Conservation (phyloP, 2,797 vertebrate genomes). For the Alfaro cultratus region DNA sequence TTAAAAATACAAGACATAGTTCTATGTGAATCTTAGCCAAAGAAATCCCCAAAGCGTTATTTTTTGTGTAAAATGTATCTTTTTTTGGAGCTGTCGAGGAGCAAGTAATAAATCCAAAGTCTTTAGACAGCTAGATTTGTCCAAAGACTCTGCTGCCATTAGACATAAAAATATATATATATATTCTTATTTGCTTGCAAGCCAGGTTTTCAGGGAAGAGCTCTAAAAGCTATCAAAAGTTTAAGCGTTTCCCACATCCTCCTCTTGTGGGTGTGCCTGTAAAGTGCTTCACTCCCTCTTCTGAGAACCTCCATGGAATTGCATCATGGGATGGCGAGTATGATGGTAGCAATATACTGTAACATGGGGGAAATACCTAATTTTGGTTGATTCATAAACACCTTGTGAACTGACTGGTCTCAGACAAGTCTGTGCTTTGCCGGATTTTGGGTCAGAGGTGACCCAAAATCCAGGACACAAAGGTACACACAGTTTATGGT, state of each 20-base stretch:
- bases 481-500: slow-evolving; percentile 44
- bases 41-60: slow-evolving; percentile 11
- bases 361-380: slow-evolving; percentile 76
- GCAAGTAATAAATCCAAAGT: slow-evolving; percentile 34
- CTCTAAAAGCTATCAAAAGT: slow-evolving; percentile 72
- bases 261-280: slow-evolving; percentile 73
- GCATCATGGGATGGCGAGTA: slow-evolving; percentile 71
- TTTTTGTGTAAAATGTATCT: background rate
- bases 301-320: slow-evolving; percentile 69
- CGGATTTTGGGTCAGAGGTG: slow-evolving; percentile 41
- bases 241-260: slow-evolving; percentile 70
- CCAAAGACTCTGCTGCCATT: slow-evolving; percentile 8
- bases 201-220: slow-evolving; percentile 52
- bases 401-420: slow-evolving; percentile 49
- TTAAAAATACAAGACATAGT: slow-evolving; percentile 67
- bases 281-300: slow-evolving; percentile 69
- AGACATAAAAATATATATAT: slow-evolving; percentile 38
- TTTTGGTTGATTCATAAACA: slow-evolving; percentile 76
- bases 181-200: slow-evolving; percentile 17
- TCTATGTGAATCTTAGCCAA: slow-evolving; percentile 50
- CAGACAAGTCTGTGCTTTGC: slow-evolving; percentile 32
- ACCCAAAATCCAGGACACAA: background rate
- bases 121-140: slow-evolving; percentile 45
- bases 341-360: slow-evolving; percentile 71
- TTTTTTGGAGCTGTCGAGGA: slow-evolving; percentile 39